phyloP scores from a whole-genome alignment of 2,888 invertebrate genomes.

The Synergus gifuensis region DNA sequence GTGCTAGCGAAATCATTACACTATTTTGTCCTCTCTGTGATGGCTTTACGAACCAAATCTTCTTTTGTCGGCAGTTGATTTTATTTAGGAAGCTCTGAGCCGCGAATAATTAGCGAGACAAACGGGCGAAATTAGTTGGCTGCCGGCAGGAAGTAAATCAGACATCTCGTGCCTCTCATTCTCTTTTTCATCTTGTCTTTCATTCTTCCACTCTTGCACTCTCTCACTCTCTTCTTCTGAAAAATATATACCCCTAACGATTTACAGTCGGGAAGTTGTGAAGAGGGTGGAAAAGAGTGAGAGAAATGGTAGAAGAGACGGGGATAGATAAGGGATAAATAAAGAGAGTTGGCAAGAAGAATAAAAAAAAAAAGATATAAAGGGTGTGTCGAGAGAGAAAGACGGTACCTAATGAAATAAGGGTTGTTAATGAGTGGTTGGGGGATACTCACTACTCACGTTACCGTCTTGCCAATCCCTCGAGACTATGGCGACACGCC shows the following conservation, averaged over 20 bases:
- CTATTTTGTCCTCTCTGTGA: slow-evolving; percentile 9
- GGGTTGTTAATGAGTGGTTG: slow-evolving; percentile 70
- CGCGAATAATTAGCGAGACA: slow-evolving; percentile 71
- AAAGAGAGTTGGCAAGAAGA: slow-evolving; percentile 27
- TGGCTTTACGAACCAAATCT: slow-evolving; percentile 48
- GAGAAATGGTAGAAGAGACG: slow-evolving; percentile 32
- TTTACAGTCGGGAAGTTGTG: not conserved
- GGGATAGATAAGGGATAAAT: slow-evolving; percentile 38
- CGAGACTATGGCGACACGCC: slow-evolving; percentile 45
- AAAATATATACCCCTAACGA: slow-evolving; percentile 33
- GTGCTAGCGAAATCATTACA: slow-evolving; percentile 24
- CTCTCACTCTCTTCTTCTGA: slow-evolving; percentile 21
- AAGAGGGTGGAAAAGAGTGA: slow-evolving; percentile 2
- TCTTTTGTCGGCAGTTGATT: slow-evolving; percentile 47
- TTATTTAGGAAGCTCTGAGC: slow-evolving; percentile 56
- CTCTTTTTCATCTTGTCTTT: not conserved
- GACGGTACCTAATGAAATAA: slow-evolving; percentile 69
- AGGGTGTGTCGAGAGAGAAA: slow-evolving; percentile 43
- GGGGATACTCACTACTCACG: slow-evolving; percentile 58
- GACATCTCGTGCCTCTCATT: slow-evolving; percentile 54
- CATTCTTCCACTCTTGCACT: not conserved
- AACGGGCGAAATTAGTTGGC: slow-evolving; percentile 68
- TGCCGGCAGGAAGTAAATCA: slow-evolving; percentile 68
- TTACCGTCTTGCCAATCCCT: slow-evolving; percentile 62
- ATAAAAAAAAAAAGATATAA: slow-evolving; percentile 42